These are phyloP conservation scores for Drosophila macrothrix DNA, from an alignment of 2,888 invertebrate species.

Conservation along the genomic window DNA sequence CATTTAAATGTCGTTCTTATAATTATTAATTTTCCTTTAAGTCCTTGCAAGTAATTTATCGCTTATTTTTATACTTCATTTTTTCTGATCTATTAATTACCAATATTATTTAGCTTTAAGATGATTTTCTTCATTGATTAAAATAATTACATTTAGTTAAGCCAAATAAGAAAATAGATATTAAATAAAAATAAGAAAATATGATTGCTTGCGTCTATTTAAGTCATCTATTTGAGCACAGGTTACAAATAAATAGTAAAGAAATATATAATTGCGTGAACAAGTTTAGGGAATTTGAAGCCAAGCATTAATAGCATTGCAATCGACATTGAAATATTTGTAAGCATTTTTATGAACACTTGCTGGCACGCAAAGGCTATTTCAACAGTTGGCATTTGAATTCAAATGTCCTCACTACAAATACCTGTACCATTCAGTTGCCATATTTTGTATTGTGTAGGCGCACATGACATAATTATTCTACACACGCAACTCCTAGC, in stretches of 20 bases:
- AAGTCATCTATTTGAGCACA: background rate
- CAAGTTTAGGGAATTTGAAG: background rate
- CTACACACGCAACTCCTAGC: constrained; percentile 50
- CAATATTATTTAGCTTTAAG: background rate
- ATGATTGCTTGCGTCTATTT: background rate
- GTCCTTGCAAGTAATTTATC: background rate
- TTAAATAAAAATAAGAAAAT: background rate
- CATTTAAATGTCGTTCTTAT: background rate
- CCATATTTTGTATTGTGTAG: constrained; percentile 42
- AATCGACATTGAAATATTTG: constrained; percentile 9
- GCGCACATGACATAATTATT: constrained; percentile 47
- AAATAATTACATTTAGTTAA: background rate
- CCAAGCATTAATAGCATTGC: background rate
- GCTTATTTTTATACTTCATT: background rate
- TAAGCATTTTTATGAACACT: constrained; percentile 8
- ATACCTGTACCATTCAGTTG: constrained; percentile 22
- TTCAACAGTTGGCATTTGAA: constrained; percentile 15
- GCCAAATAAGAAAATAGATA: background rate
- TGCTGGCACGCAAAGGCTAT: constrained; percentile 15
- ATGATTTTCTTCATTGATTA: background rate
- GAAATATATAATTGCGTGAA: background rate
- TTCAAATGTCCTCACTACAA: constrained; percentile 32
- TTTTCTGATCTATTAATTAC: background rate
- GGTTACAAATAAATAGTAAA: background rate
- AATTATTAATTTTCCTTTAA: background rate